Evolutionary conservation across 1,140 invertebrate genomes (phyloP).

Genomic region (Aphelinus atriplicis): DNA sequence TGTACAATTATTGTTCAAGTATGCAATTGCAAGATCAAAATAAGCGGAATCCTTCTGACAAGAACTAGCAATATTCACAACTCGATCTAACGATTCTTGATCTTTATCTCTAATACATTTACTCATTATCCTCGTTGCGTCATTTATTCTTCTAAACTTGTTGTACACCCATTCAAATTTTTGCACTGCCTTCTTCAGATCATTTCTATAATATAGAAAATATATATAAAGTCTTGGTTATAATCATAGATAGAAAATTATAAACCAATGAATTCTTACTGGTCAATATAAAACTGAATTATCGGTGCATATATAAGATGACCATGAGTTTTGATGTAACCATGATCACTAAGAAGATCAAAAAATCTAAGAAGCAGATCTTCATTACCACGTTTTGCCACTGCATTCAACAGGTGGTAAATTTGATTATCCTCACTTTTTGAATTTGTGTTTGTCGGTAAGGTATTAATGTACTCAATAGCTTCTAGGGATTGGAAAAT

Average conservation of each 20-base stretch:
- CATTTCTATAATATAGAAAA: background rate
- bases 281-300: slow-evolving; percentile 2
- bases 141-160: background rate
- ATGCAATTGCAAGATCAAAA: slow-evolving; percentile 5
- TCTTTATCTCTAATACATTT: background rate
- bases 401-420: background rate
- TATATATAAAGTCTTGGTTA: background rate
- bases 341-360: background rate
- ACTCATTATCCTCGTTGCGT: background rate
- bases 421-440: background rate
- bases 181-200: background rate
- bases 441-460: too few relatives aligned
- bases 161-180: slow-evolving; percentile 3
- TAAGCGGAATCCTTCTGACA: too few relatives aligned
- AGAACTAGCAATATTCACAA: too few relatives aligned
- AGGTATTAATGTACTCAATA: background rate
- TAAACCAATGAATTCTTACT: background rate
- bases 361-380: background rate
- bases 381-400: background rate
- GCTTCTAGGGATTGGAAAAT: slow-evolving; percentile 1
- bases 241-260: background rate
- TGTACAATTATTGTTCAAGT: slow-evolving; percentile 11
- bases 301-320: background rate
- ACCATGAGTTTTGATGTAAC: background rate
- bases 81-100: background rate